Base-by-base conservation (phyloP, 23 tunicate genomes). In the Ciona savignyi region DNA sequence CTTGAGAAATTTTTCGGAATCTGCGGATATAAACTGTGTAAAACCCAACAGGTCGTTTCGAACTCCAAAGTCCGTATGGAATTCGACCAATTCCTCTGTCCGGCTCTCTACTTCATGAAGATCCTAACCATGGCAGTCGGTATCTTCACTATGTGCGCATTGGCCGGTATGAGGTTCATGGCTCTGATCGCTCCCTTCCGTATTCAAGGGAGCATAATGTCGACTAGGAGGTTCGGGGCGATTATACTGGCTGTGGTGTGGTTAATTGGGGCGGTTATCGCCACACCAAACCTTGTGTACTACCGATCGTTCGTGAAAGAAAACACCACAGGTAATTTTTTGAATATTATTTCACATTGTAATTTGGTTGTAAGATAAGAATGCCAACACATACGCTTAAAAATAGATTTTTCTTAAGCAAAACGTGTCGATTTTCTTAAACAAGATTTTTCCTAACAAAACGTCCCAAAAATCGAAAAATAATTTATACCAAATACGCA, bases 71-170 rank as follows among this genome's bases (percentile, higher is more conserved):
- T 25, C 26, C 6, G 23, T 11, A 9, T 23, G 67, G 28, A 4
- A 9, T 11, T 63, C 22, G 67, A 25, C 67, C 15, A 25, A 9
- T 63, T 63, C 24, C 67, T 81, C 68, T 88, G 96, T 35, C 73
- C 84, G 2, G 51, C 60, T 29, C 33, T 88, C 51, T 83, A 80
- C 34, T 88, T 67, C 65, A 27, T 82, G 51, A 77, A 60, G 35
- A 77, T 62, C 3, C 64, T 32, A 19, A 62, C 96, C 15, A 82
- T 88, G 96, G 69, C 83, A 0, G 86, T 72, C 27, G 62, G 87
- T 0, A 82, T 88, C 60, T 88, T 75, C 65, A 88, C 96, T 29
- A 88, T 88, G 73, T 88, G 96, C 66, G 74, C 96, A 2, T 77
- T 88, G 1, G 96, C 87, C 2, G 62, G 80, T 74, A 82, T 88